Base-by-base conservation (phyloP, 2,888 invertebrate species). In the Pyrrhosoma nymphula region DNA sequence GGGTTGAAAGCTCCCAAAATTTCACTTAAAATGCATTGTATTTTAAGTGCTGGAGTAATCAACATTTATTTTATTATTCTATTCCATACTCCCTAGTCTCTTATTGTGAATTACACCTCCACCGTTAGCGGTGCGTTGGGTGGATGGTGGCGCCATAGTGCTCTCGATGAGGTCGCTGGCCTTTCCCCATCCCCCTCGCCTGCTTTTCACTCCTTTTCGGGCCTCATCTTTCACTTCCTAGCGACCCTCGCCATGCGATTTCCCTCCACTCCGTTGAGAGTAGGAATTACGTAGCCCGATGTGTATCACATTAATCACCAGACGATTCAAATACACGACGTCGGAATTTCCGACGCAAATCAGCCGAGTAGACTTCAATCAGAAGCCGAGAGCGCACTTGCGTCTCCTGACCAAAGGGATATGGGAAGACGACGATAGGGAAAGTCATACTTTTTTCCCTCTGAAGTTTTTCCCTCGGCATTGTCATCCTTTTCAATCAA, bases 151-250 rank as follows among this genome's bases (percentile, higher is more conserved):
- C 82, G 82, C 82, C 82, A 69, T 69, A 69, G 69, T 69, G 26
- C 69, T 20, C 69, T 69, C 69, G 82, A 82, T 35, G 35, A 82
- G 82, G 82, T 82, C 82, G 82, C 82, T 82, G 82, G 30, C 82
- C 82, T 82, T 35, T 82, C 82, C 30, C 82, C 47, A 69, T 47
- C 69, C 69, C 69, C n/a, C 69, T 69, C 12, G 8, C 69, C n/a
- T 69, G 69, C 23, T 69, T 69, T 69, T 82, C 82, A 30, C 35
- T 30, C 82, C 30, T 82, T 35, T 35, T 82, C 82, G 35, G 35
- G 82, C 82, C 26, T 69, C 82, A 82, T 35, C 35, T 82, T 82
- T 82, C 82, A 82, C 82, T 35, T 82, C 82, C 18, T 82, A 35
- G 16, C 60, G 82, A 0, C 82, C 82, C 82, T 60, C 18, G 35